Evolutionary conservation across 1,140 invertebrate genomes (phyloP), one percentile per base, ranked within the genome.

Genomic region (Lucilia cuprina): DNA sequence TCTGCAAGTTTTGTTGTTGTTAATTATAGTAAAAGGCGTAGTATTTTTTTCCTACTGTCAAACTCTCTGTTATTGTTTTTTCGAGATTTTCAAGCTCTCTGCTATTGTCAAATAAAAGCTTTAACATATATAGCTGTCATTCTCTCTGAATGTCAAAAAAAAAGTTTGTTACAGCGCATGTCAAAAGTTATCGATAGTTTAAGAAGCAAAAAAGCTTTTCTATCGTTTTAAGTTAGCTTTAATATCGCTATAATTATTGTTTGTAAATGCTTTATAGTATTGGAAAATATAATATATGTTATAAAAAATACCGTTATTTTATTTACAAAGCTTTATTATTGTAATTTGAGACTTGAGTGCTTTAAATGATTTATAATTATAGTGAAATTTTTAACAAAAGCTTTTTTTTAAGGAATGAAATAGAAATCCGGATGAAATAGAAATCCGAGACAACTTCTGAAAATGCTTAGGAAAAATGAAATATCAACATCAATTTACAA

Each of bases 1-100:
- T 7, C 5, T 60, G 50, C 50, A 12, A 3, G n/a, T 14, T 60
- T 60, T 60, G n/a, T 60, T 17, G 14, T n/a, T 60, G 14, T 70
- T 70, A 70, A 70, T 70, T 70, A 21, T 70, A 70, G 65, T 70
- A 70, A 70, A 70, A 70, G n/a, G 65, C 65, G 65, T 70, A 70
- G 65, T 70, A 70, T 21, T 70, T 55, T 55, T 19, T n/a, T 41
- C 10, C 10, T 41, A 41, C 41, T 41, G 41, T 41, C 41, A 41
- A 21, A 70, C n/a, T 70, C 65, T 70, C 65, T 70, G n/a, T 70
- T 70, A 70, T 70, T 70, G 65, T 70, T 70, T 70, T 21, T 55
- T 55, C 3, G 5, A 2, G 50, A 2, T 55, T 12, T 55, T 12
- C 13, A n/a, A n/a, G n/a, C 50, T 55, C 41, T 41, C 41, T 3